A percentile compares a stretch with the other conserved stretches of the same genome.
Conservation (phyloP, 2,113 vertebrate genomes). For the Sander vitreus region DNA sequence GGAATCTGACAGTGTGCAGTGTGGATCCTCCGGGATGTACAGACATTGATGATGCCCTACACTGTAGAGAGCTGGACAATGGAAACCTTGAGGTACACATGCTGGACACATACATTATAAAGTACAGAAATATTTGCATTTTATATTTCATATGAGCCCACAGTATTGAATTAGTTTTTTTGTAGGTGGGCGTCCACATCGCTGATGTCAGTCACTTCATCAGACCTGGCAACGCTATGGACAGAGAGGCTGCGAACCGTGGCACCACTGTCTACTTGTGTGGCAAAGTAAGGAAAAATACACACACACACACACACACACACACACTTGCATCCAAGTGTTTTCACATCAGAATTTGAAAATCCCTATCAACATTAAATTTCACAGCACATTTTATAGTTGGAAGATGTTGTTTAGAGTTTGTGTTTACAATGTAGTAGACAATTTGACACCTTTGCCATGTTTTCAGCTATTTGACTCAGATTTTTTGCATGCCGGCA, state of each 20-base stretch:
- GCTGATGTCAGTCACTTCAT: constrained; percentile 99
- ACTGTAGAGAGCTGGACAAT: constrained; percentile 89
- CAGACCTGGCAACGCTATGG: constrained; percentile 94
- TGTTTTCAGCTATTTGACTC: background rate
- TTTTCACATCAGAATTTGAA: background rate
- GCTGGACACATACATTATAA: background rate
- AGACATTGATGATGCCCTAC: constrained; percentile 96
- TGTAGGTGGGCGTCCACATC: constrained; percentile 96
- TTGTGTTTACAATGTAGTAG: background rate
- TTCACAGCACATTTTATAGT: background rate
- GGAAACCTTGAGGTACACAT: constrained; percentile 91
- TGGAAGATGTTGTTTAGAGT: background rate
- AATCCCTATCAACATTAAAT: background rate
- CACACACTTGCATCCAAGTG: accelerated
- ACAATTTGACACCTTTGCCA: background rate
- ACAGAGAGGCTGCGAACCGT: constrained; percentile 93
- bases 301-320: background rate
- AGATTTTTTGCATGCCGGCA: background rate
- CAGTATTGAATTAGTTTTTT: background rate
- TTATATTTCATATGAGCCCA: background rate
- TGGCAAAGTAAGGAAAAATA: constrained; percentile 78
- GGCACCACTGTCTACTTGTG: constrained; percentile 98
- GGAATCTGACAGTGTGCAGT: constrained; percentile 91
- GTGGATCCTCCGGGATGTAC: constrained; percentile 99
- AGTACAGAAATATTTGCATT: background rate